A percentile compares a stretch with the other conserved stretches of the same genome.
Evolutionary conservation across 2,797 vertebrate species (phyloP).

Genomic region (Hypotaenidia philippensis): DNA sequence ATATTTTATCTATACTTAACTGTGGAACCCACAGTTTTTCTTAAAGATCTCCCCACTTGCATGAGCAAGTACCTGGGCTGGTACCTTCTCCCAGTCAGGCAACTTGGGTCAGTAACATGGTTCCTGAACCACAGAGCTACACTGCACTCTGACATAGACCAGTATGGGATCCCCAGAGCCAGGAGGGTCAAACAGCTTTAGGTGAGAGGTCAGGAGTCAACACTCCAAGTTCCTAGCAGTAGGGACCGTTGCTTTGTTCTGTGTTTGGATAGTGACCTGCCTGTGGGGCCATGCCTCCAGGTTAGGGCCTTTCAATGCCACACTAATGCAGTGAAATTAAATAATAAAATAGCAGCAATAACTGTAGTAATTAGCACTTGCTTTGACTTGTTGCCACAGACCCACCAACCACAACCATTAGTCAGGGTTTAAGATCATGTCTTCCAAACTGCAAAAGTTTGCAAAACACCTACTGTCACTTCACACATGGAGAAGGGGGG

Average conservation of each 20-base stretch:
- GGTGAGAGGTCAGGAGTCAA: background rate
- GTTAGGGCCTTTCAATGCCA: slow-evolving; percentile 41
- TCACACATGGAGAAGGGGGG: background rate
- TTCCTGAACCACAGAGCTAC: slow-evolving; percentile 24
- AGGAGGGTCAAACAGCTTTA: background rate
- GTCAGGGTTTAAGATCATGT: slow-evolving; percentile 39
- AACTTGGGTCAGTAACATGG: slow-evolving; percentile 8
- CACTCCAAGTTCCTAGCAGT: background rate
- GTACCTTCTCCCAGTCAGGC: slow-evolving; percentile 15
- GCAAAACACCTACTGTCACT: slow-evolving; percentile 45
- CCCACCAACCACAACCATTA: slow-evolving; percentile 67
- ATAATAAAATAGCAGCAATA: slow-evolving; percentile 65
- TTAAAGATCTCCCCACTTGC: background rate
- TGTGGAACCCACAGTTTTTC: background rate
- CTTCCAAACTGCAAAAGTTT: slow-evolving; percentile 25
- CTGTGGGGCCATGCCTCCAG: background rate
- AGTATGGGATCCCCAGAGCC: background rate
- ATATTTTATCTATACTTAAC: no score
- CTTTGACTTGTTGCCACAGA: slow-evolving; percentile 61
- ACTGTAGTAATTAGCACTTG: slow-evolving; percentile 46
- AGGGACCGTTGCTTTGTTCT: slow-evolving; percentile 39
- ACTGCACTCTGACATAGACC: background rate
- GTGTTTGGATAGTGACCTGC: background rate
- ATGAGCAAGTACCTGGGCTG: background rate
- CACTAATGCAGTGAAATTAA: slow-evolving; percentile 58